Percentiles rank a stretch among this genome's conserved stretches.
phyloP scores from a whole-genome alignment of 1,140 invertebrate species.

The Periplaneta americana region DNA sequence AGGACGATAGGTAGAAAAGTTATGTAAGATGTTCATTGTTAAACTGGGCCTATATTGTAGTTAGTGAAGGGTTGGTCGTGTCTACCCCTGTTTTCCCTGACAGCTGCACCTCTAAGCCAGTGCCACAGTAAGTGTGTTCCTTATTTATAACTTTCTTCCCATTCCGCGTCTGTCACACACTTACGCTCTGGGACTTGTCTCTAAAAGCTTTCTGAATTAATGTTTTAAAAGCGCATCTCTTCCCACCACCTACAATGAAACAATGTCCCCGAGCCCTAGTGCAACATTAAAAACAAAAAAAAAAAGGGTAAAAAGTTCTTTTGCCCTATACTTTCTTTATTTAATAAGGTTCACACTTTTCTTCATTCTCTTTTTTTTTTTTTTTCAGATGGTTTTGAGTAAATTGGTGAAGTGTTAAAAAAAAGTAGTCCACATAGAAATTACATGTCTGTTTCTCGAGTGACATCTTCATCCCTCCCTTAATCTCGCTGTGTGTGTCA shows the following conservation, averaged over 20 bases:
- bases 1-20: too few species aligned
- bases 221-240: not conserved
- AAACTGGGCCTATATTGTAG: not conserved
- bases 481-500: not conserved
- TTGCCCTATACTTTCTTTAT: not conserved
- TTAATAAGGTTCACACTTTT: conserved; percentile 5
- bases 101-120: not conserved
- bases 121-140: not conserved
- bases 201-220: not conserved
- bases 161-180: not conserved
- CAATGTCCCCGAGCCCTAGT: not conserved
- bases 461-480: conserved; percentile 9
- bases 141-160: conserved; percentile 1
- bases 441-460: not conserved
- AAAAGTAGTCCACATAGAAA: not conserved
- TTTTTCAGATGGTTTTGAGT: not conserved
- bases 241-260: not conserved
- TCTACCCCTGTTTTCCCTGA: not conserved
- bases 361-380: not conserved
- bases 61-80: not conserved
- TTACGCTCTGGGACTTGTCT: not conserved
- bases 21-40: too few species aligned
- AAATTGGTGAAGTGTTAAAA: conserved; percentile 4
- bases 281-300: not conserved
- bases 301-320: not conserved